These are phyloP conservation scores for Chrysolophus pictus DNA, from an alignment of 2,797 vertebrate genomes.

Conservation along the genomic window DNA sequence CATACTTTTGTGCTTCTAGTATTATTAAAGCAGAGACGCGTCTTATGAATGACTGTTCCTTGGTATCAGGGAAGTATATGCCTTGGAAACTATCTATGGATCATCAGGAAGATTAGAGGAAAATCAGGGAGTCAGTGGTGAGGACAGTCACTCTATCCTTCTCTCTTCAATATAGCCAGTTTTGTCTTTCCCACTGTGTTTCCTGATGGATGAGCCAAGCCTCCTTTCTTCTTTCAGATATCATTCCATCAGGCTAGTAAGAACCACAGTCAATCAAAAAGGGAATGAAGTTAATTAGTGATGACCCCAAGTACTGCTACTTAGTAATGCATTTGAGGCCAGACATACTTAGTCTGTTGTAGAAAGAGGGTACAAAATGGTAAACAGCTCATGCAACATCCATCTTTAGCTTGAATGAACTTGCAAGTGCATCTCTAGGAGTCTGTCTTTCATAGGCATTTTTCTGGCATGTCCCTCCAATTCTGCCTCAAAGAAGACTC, in stretches of 20 bases:
- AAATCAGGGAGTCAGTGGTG: neutral
- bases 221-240: neutral
- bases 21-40: neutral
- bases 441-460: accelerated
- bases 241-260: neutral
- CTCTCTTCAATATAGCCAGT: neutral
- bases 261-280: neutral
- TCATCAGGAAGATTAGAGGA: neutral
- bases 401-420: neutral
- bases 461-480: neutral
- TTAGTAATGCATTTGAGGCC: neutral
- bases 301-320: neutral
- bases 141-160: neutral
- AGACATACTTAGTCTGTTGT: neutral
- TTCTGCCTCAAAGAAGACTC: neutral
- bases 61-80: neutral
- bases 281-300: neutral
- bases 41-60: neutral
- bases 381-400: neutral
- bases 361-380: neutral
- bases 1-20: neutral
- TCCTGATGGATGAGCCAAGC: neutral
- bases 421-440: neutral
- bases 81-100: neutral
- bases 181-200: neutral